phyloP scores from a whole-genome alignment of 2,888 invertebrate species.

The Cheilosia variabilis region DNA sequence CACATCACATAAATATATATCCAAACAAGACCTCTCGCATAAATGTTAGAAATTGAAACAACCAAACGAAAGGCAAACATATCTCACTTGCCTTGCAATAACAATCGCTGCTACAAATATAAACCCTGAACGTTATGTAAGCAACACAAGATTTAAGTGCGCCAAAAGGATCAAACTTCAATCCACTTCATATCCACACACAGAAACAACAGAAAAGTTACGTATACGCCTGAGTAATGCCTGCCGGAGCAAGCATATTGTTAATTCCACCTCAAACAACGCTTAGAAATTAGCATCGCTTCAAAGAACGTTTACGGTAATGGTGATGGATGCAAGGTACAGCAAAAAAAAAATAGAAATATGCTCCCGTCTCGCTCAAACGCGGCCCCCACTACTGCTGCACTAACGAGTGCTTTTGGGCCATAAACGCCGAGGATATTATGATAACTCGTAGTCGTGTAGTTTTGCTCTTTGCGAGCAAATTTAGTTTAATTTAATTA shows the following conservation, averaged over 20 bases:
- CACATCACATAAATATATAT: neutral
- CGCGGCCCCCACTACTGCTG: neutral
- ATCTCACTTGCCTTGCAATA: neutral
- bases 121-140: neutral
- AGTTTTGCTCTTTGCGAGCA: conserved; percentile 63
- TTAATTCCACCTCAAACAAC: conserved; percentile 60
- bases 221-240: conserved; percentile 66
- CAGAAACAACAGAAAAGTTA: conserved; percentile 49
- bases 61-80: neutral
- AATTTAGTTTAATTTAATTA: conserved; percentile 75
- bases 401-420: neutral
- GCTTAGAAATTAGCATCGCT: conserved; percentile 59
- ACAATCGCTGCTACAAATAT: conserved; percentile 4
- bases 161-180: conserved; percentile 16
- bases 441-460: conserved; percentile 35
- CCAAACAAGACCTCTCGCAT: neutral
- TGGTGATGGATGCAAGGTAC: conserved; percentile 63
- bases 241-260: conserved; percentile 60
- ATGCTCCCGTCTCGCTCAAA: conserved; percentile 34
- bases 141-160: neutral
- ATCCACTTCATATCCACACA: neutral
- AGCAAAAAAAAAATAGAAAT: conserved; percentile 47
- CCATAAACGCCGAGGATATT: conserved; percentile 48
- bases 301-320: conserved; percentile 58
- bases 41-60: neutral